Percentiles rank a stretch among this genome's conserved stretches.
phyloP scores from a whole-genome alignment of 2,888 invertebrate genomes.

The Nomada goodeniana region DNA sequence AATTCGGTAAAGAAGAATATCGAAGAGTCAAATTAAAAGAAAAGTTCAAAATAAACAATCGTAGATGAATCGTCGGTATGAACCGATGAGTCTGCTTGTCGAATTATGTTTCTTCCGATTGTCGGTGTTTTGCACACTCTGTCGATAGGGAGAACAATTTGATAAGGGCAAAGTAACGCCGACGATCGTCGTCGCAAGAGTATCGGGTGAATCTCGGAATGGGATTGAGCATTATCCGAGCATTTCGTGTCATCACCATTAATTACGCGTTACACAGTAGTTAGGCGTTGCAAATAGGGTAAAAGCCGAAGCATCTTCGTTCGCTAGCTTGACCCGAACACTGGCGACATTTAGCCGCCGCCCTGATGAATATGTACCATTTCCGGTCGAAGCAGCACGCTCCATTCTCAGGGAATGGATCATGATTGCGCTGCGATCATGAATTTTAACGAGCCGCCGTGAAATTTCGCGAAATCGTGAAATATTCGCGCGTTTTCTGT shows the following conservation, averaged over 20 bases:
- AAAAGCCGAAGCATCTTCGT: slow-evolving; percentile 7
- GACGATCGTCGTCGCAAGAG: neutral
- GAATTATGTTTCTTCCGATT: no score
- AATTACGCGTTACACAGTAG: neutral
- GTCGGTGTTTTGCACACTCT: no score
- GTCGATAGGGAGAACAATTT: no score
- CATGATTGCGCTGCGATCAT: neutral
- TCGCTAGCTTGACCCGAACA: neutral
- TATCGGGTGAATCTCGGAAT: neutral
- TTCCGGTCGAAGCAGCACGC: slow-evolving; percentile 8
- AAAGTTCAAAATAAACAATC: no score
- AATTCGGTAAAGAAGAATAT: no score
- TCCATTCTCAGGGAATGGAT: slow-evolving; percentile 13
- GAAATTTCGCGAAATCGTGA: slow-evolving; percentile 6
- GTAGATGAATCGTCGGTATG: no score
- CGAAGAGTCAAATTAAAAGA: no score
- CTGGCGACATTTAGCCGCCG: slow-evolving; percentile 4
- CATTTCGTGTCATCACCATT: neutral
- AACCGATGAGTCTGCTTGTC: no score
- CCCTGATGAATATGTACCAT: slow-evolving; percentile 26
- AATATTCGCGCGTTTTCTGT: neutral
- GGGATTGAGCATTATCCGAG: neutral
- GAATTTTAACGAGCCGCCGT: slow-evolving; percentile 11
- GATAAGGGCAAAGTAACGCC: no score
- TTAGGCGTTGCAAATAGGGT: neutral